These are phyloP conservation scores for Diaprepes abbreviatus DNA, from an alignment of 2,888 invertebrate genomes.

Conservation along the genomic window DNA sequence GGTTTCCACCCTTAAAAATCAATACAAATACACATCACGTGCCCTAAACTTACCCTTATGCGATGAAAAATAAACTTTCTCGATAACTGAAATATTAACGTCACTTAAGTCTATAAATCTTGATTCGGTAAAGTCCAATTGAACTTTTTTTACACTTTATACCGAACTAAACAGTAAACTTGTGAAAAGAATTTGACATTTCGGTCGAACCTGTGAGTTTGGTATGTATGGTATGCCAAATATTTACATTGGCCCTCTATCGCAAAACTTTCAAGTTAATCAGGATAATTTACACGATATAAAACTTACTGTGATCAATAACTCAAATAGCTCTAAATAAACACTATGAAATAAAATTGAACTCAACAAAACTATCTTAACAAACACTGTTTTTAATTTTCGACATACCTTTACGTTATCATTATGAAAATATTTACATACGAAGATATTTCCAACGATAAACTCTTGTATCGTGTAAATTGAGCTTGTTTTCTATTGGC, in stretches of 20 bases:
- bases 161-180: conserved; percentile 66
- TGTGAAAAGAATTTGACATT: conserved; percentile 76
- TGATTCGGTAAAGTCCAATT: conserved; percentile 27
- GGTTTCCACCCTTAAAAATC: conserved; percentile 49
- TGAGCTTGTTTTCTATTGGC: conserved; percentile 34
- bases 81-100: background rate
- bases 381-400: background rate
- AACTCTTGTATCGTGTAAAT: conserved; percentile 38
- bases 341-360: background rate
- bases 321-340: background rate
- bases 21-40: conserved; percentile 38
- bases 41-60: conserved; percentile 32
- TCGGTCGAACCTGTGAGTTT: conserved; percentile 78
- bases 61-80: conserved; percentile 6
- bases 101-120: conserved; percentile 25
- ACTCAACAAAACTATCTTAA: background rate
- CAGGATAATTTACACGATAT: conserved; percentile 47
- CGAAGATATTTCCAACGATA: conserved; percentile 19
- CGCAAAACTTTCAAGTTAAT: conserved; percentile 69
- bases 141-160: conserved; percentile 59
- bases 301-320: conserved; percentile 16
- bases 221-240: conserved; percentile 78
- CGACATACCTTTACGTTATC: conserved; percentile 3
- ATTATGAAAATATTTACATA: conserved; percentile 22
- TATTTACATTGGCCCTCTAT: conserved; percentile 77